These are phyloP conservation scores for Eleutherodactylus coqui DNA, from an alignment of 2,797 vertebrate species.

Conservation along the genomic window DNA sequence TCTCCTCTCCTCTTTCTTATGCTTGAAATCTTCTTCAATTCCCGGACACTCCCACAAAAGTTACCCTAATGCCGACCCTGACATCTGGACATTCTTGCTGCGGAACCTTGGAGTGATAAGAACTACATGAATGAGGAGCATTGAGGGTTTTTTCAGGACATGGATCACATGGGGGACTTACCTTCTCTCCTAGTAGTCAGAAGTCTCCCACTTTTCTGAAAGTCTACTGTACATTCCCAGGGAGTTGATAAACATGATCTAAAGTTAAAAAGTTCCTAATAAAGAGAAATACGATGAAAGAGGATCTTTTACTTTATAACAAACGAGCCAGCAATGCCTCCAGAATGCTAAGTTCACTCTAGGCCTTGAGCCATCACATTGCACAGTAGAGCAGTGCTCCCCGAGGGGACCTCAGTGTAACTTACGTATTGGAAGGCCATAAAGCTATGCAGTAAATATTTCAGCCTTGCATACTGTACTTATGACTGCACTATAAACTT, in stretches of 20 bases:
- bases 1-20: too few relatives aligned
- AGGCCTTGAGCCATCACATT: slow-evolving; percentile 18
- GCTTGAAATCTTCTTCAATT: too few relatives aligned
- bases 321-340: neutral
- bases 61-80: too few relatives aligned
- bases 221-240: neutral
- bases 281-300: neutral
- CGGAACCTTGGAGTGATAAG: too few relatives aligned
- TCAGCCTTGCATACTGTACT: slow-evolving; percentile 5
- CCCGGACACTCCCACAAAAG: too few relatives aligned
- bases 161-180: neutral
- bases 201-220: neutral
- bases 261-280: neutral
- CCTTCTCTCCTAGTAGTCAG: neutral
- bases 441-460: slow-evolving; percentile 24
- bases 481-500: slow-evolving; percentile 42
- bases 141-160: neutral
- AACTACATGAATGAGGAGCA: too few relatives aligned
- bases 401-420: neutral
- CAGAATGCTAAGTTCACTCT: neutral
- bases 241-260: neutral
- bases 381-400: neutral
- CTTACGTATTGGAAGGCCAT: neutral
- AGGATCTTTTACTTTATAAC: neutral
- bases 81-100: too few relatives aligned